Base-by-base conservation (phyloP, 2,797 vertebrate species). In the Hybognathus amarus region DNA sequence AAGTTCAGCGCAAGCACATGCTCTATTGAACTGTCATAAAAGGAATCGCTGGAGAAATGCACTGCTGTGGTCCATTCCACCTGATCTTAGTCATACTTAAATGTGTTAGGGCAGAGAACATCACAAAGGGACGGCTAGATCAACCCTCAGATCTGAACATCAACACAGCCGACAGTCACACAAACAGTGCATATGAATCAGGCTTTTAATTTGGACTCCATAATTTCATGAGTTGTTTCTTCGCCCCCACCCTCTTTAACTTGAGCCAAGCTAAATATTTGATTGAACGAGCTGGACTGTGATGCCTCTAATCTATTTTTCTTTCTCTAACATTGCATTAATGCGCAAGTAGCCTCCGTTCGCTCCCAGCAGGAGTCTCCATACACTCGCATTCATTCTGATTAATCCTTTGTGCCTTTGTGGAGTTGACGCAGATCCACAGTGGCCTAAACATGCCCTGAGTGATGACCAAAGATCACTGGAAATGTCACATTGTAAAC, bases 1-100 rank as follows among this genome's bases (percentile, higher is more conserved):
- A 89, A 92, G 89, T 90, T 91, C 91, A 93, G 90, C 86, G 78
- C 86, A 87, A 90, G 83, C 77, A 78, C 88, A 87, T 71, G 88
- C 89, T 92, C 87, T 79, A 88, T 84, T 91, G 88, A 83, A 85
- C 87, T 82, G 73, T 79, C 89, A 91, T 89, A 88, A 91, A 92
- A 85, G 76, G 80, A 87, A 85, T 76, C 30, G 6, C 70, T 54
- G 33, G 66, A 85, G 83, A 89, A 85, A 69, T 42, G 50, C 40
- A 63, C 33, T 52, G 33, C 22, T 8, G 27, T 36, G 18, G 59
- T 36, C 40, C 77, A 56, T 66, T 77, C 40, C 73, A 84, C 84
- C 85, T 89, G 83, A 89, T 85, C 77, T 82, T 68, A 82, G 54
- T 59, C 79, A 67, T 75, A 75, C 75, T 75, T 79, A 89, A 84